phyloP scores from a whole-genome alignment of 1,140 invertebrate genomes.

The Zaprionus ornatus region DNA sequence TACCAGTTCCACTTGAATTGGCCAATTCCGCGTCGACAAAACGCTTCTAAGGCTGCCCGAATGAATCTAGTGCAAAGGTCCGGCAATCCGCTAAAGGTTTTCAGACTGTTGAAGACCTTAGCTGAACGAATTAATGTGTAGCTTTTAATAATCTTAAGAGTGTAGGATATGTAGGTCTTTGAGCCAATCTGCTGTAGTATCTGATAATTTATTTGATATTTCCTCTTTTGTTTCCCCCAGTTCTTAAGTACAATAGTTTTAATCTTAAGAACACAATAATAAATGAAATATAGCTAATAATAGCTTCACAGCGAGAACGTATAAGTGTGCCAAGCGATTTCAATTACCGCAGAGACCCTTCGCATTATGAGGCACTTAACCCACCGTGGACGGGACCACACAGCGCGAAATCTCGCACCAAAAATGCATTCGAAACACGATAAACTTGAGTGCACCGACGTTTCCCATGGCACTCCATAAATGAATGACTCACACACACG shows the following conservation, averaged over 20 bases:
- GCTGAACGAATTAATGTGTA: neutral
- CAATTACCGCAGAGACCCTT: conserved; percentile 37
- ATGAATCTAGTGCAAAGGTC: conserved; percentile 38
- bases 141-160: neutral
- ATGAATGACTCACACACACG: conserved; percentile 26
- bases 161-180: neutral
- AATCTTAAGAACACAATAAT: neutral
- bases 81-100: conserved; percentile 11
- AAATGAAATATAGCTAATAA: conserved; percentile 1
- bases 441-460: conserved; percentile 22
- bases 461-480: conserved; percentile 31
- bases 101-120: neutral
- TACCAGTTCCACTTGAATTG: conserved; percentile 34
- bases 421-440: conserved; percentile 52
- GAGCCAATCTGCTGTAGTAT: neutral
- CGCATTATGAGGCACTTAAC: conserved; percentile 43
- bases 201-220: neutral
- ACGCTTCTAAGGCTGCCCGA: conserved; percentile 47
- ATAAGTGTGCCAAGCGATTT: conserved; percentile 26
- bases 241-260: conserved; percentile 1
- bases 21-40: conserved; percentile 52
- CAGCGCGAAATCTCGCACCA: conserved; percentile 63
- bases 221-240: neutral
- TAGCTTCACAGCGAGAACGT: neutral
- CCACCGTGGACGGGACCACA: conserved; percentile 41